These are phyloP conservation scores for Rhabdomys pumilio DNA, from an alignment of 2,797 vertebrate species.

Conservation along the genomic window DNA sequence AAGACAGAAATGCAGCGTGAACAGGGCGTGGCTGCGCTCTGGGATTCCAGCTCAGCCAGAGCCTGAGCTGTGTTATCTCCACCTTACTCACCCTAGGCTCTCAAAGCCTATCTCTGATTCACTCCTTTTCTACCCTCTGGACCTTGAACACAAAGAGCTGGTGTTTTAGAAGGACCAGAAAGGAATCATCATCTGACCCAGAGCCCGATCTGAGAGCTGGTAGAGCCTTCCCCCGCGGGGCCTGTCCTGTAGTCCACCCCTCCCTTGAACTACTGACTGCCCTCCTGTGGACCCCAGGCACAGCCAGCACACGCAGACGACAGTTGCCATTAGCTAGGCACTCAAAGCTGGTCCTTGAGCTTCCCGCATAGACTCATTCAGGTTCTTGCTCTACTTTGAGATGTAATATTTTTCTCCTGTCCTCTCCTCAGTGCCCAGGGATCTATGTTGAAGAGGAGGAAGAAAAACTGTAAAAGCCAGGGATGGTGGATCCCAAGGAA, in stretches of 20 bases:
- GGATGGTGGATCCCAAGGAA: not conserved
- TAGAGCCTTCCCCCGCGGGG: not conserved
- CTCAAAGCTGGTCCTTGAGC: not conserved
- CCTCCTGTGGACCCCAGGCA: not conserved
- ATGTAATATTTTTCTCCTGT: not conserved
- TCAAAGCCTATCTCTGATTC: constrained; percentile 75
- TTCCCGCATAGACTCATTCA: not conserved
- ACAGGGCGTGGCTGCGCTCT: constrained; percentile 47
- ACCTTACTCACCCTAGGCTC: constrained; percentile 59
- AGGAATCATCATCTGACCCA: not conserved
- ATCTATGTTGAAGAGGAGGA: not conserved
- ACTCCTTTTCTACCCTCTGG: constrained; percentile 72
- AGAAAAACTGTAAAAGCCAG: not conserved
- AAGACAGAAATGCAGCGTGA: constrained; percentile 67
- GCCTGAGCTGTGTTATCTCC: constrained; percentile 70
- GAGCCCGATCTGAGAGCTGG: not conserved
- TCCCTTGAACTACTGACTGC: not conserved
- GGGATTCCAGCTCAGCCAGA: constrained; percentile 38
- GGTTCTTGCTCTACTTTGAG: not conserved
- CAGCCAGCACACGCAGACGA: too few species aligned
- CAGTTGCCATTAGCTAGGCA: not conserved
- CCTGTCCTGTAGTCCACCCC: not conserved
- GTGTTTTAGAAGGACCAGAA: constrained; percentile 40
- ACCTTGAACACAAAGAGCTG: constrained; percentile 71
- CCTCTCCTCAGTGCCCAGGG: not conserved